These are phyloP conservation scores for Ischnus inquisitorius DNA, from an alignment of 2,888 invertebrate genomes.

Conservation along the genomic window DNA sequence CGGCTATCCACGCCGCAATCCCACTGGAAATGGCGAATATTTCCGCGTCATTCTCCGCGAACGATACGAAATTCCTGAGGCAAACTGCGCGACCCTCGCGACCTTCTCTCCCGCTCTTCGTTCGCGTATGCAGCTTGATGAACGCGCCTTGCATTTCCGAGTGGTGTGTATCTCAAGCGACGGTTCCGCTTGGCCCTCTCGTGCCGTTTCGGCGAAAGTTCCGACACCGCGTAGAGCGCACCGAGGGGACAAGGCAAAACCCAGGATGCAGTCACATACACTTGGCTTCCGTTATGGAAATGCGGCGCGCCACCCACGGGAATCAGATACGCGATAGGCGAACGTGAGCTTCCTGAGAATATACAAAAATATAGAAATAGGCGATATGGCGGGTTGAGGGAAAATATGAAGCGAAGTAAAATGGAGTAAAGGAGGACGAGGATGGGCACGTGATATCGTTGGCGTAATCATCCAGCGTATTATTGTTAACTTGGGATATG, in stretches of 20 bases:
- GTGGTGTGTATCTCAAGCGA: constrained; percentile 44
- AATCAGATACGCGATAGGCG: constrained; percentile 59
- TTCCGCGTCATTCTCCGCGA: constrained; percentile 38
- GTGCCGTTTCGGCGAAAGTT: constrained; percentile 17
- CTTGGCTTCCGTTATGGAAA: constrained; percentile 46
- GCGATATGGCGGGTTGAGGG: not conserved
- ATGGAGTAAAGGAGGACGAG: constrained; percentile 8
- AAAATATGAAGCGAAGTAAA: not conserved
- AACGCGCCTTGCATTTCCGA: constrained; percentile 59
- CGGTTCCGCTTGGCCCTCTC: constrained; percentile 8
- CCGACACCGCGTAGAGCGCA: not conserved
- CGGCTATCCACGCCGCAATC: not conserved
- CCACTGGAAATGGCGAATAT: constrained; percentile 35
- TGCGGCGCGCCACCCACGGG: constrained; percentile 45
- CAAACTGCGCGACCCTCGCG: constrained; percentile 16
- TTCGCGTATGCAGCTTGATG: constrained; percentile 30
- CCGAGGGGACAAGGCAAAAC: not conserved
- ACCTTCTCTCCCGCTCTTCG: constrained; percentile 16
- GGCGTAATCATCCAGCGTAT: constrained; percentile 21
- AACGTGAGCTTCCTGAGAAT: constrained; percentile 52
- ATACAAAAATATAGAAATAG: constrained; percentile 32
- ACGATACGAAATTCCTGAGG: constrained; percentile 48
- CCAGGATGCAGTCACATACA: constrained; percentile 43
- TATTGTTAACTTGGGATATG: not conserved
- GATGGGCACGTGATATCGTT: constrained; percentile 21